These are phyloP conservation scores for Brachirus orientalis DNA, from an alignment of 2,113 vertebrate genomes.

Conservation along the genomic window DNA sequence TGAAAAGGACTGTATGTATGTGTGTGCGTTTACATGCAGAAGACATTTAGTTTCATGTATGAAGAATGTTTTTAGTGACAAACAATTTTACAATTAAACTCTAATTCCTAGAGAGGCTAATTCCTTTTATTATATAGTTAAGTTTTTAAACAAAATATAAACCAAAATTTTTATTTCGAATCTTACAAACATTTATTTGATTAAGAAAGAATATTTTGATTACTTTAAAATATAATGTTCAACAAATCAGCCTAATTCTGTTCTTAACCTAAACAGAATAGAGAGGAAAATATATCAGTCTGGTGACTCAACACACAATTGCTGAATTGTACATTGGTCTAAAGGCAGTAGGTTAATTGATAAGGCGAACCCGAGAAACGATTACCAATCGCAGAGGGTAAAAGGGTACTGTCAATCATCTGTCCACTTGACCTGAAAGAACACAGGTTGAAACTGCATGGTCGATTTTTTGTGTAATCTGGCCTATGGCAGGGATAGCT, in stretches of 20 bases:
- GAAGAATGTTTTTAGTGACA: not conserved
- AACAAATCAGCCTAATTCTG: conserved; percentile 5
- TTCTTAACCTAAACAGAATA: conserved; percentile 29
- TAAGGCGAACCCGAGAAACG: conserved; percentile 71
- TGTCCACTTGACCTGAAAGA: conserved; percentile 63
- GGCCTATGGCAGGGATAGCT: conserved; percentile 41
- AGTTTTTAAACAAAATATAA: no score
- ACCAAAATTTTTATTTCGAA: no score
- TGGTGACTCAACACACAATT: conserved; percentile 40
- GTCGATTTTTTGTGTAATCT: conserved; percentile 61
- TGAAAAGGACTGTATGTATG: not conserved
- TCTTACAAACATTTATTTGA: no score
- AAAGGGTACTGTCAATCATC: conserved; percentile 77
- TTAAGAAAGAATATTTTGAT: no score
- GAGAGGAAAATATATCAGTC: conserved; percentile 33
- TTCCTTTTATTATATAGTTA: no score
- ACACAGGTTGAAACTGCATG: conserved; percentile 29
- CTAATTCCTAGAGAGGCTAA: no score
- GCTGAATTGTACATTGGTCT: conserved; percentile 45
- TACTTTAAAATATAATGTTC: conserved; percentile 12
- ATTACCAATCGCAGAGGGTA: conserved; percentile 74
- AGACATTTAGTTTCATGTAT: no score
- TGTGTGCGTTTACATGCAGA: conserved; percentile 16
- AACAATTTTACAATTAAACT: no score
- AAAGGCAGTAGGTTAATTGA: conserved; percentile 74